These are phyloP conservation scores for Microtus richardsoni DNA, from an alignment of 2,113 vertebrate genomes.

Conservation along the genomic window DNA sequence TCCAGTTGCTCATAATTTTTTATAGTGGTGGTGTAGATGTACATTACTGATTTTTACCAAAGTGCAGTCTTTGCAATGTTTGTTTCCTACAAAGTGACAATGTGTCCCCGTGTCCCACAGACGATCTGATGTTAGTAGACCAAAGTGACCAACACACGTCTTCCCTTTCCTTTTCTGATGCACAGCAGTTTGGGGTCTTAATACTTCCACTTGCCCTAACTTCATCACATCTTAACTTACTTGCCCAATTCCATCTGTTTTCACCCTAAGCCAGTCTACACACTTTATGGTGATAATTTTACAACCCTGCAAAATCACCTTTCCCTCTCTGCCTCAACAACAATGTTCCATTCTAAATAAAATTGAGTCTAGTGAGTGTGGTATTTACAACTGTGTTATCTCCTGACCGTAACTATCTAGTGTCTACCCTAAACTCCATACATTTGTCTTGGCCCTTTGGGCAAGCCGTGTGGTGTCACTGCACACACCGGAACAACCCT, in stretches of 20 bases:
- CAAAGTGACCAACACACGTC: neutral
- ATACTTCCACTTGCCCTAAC: neutral
- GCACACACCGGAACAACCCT: neutral
- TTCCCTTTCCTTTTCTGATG: constrained; percentile 5
- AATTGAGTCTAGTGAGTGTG: neutral
- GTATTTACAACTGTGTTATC: neutral
- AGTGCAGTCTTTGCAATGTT: neutral
- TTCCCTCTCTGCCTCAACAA: neutral
- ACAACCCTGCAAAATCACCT: neutral
- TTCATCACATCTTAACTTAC: neutral
- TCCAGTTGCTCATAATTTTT: neutral
- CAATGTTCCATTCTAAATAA: neutral
- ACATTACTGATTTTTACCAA: neutral
- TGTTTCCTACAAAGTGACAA: constrained; percentile 1
- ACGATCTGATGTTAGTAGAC: neutral
- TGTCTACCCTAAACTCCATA: neutral
- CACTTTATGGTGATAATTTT: constrained; percentile 43
- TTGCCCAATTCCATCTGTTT: neutral
- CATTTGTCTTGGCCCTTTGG: neutral
- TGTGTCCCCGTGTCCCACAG: neutral
- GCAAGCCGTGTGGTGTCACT: neutral
- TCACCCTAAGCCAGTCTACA: neutral
- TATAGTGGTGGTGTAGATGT: neutral
- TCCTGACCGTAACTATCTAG: neutral
- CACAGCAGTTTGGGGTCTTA: neutral